phyloP scores from a whole-genome alignment of 2,888 invertebrate genomes.

The Poecilobothrus nobilitatus region DNA sequence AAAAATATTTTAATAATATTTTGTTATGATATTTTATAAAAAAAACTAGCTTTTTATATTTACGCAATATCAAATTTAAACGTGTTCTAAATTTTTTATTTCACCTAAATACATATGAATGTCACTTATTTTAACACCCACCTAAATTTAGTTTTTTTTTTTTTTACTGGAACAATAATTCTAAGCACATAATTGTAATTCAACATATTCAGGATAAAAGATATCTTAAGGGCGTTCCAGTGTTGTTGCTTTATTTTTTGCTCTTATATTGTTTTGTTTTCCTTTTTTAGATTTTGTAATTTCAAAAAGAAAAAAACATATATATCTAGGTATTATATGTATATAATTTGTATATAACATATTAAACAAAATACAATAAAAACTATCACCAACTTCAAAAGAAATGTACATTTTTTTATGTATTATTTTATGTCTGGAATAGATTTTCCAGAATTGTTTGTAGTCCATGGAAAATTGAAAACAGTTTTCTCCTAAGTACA shows the following conservation, averaged over 20 bases:
- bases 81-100: conserved; percentile 1
- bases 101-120: background rate
- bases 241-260: background rate
- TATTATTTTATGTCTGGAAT: too few relatives aligned
- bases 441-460: too few relatives aligned
- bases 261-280: background rate
- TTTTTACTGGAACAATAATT: background rate
- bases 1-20: too few relatives aligned
- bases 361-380: background rate
- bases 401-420: background rate
- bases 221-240: background rate
- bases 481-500: background rate
- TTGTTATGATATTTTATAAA: too few relatives aligned
- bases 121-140: background rate
- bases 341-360: too few relatives aligned
- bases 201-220: background rate
- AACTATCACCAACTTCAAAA: conserved; percentile 1
- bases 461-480: background rate
- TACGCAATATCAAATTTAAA: background rate
- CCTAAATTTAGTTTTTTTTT: background rate
- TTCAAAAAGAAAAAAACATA: background rate
- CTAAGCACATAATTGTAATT: background rate
- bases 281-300: background rate
- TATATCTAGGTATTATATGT: too few relatives aligned
- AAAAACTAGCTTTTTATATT: too few relatives aligned